A percentile compares a stretch with the other conserved stretches of the same genome.
These are phyloP conservation scores for Atherinomorus stipes DNA, from an alignment of 2,113 vertebrate species.

Conservation along the genomic window DNA sequence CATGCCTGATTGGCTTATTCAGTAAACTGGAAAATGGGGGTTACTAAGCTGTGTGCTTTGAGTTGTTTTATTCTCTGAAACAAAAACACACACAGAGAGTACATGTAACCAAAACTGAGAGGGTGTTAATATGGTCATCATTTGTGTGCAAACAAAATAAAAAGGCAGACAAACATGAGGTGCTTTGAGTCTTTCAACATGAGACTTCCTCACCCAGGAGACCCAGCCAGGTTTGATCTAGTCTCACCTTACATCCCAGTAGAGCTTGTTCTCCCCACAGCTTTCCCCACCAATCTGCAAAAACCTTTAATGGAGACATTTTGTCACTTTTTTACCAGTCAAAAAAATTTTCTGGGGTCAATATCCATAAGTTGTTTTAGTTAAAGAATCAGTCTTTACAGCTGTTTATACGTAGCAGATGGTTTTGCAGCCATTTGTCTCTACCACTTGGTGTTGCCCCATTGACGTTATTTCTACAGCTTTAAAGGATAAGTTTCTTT, in stretches of 20 bases:
- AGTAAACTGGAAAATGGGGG: conserved; percentile 65
- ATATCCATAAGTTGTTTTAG: neutral
- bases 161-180: neutral
- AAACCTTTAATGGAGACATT: too few relatives aligned
- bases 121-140: conserved; percentile 9
- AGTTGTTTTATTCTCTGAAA: conserved; percentile 37
- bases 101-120: conserved; percentile 22
- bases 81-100: conserved; percentile 11
- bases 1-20: conserved; percentile 66
- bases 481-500: too few relatives aligned
- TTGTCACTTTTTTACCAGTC: neutral
- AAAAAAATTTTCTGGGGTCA: neutral
- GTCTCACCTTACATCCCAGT: too few relatives aligned
- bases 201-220: too few relatives aligned
- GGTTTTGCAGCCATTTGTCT: neutral
- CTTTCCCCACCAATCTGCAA: too few relatives aligned
- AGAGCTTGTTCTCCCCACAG: too few relatives aligned
- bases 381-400: neutral
- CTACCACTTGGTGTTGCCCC: too few relatives aligned
- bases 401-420: neutral
- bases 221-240: too few relatives aligned
- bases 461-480: too few relatives aligned
- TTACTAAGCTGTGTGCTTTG: conserved; percentile 42
- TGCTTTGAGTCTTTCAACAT: too few relatives aligned
- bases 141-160: neutral